Conservation (phyloP, 2,797 vertebrate genomes). For the Ceryle rudis region DNA sequence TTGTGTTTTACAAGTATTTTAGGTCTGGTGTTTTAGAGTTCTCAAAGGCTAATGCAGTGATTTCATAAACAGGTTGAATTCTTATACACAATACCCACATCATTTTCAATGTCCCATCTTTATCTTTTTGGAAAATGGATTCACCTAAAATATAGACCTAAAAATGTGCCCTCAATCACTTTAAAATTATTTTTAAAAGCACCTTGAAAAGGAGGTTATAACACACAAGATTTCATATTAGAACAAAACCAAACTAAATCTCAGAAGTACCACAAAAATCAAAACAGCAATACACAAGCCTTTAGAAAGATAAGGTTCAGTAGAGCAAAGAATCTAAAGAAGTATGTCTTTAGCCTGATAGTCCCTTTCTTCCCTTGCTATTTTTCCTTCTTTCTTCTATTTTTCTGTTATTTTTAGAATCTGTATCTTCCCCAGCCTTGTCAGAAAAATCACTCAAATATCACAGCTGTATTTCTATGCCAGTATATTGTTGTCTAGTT, state of each 20-base stretch:
- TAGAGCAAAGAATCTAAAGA: conserved; percentile 35
- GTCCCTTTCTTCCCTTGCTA: neutral
- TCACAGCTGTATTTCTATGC: neutral
- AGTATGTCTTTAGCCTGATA: neutral
- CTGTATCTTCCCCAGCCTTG: neutral
- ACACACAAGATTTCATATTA: neutral
- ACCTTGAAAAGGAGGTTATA: neutral
- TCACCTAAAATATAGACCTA: neutral
- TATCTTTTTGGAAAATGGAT: neutral
- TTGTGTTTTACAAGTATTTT: neutral
- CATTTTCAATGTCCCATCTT: neutral
- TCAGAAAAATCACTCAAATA: neutral
- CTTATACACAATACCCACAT: neutral
- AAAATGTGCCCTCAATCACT: neutral
- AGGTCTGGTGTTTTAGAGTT: neutral
- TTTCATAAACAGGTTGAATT: neutral
- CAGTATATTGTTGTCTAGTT: neutral
- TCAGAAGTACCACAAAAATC: neutral
- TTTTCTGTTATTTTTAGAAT: conserved; percentile 27
- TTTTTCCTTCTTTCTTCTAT: neutral
- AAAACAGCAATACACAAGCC: neutral
- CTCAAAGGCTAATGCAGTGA: neutral
- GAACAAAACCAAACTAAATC: neutral
- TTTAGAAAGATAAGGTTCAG: conserved; percentile 18
- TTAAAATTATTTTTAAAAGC: neutral